These are phyloP conservation scores for Collichthys lucidus DNA, from an alignment of 2,113 vertebrate genomes.

Conservation along the genomic window DNA sequence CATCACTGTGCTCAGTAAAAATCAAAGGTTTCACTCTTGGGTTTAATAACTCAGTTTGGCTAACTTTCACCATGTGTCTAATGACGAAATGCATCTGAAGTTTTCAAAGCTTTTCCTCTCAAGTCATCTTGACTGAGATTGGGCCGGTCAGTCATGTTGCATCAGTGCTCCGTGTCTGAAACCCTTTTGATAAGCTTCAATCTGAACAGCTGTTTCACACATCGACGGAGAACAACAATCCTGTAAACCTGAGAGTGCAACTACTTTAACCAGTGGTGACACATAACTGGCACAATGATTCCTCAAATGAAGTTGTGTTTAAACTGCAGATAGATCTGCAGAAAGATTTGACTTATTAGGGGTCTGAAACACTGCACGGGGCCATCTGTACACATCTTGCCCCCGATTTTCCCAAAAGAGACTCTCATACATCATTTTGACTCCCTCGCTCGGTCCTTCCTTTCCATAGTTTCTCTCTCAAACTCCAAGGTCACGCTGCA, in stretches of 20 bases:
- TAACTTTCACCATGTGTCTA: background rate
- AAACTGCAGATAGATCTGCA: background rate
- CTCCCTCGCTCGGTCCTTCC: background rate
- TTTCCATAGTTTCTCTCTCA: background rate
- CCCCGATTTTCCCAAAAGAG: slow-evolving; percentile 22
- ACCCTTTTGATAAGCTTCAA: background rate
- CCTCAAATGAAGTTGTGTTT: background rate
- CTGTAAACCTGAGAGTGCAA: background rate
- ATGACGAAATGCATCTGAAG: slow-evolving; percentile 31
- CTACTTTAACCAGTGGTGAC: slow-evolving; percentile 1
- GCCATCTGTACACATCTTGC: background rate
- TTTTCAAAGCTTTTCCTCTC: slow-evolving; percentile 13
- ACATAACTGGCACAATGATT: slow-evolving; percentile 10
- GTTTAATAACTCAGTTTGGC: background rate
- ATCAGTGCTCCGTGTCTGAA: background rate
- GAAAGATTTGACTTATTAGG: background rate
- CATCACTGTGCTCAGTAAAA: background rate
- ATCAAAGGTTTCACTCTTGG: background rate
- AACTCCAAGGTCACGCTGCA: slow-evolving; percentile 66
- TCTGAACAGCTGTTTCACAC: background rate
- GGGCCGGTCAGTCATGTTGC: slow-evolving; percentile 10
- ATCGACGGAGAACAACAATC: background rate
- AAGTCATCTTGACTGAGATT: background rate
- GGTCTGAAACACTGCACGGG: background rate
- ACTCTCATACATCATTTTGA: slow-evolving; percentile 38